Evolutionary conservation across 1,140 invertebrate species (phyloP).

Genomic region (Lepidurus packardi): DNA sequence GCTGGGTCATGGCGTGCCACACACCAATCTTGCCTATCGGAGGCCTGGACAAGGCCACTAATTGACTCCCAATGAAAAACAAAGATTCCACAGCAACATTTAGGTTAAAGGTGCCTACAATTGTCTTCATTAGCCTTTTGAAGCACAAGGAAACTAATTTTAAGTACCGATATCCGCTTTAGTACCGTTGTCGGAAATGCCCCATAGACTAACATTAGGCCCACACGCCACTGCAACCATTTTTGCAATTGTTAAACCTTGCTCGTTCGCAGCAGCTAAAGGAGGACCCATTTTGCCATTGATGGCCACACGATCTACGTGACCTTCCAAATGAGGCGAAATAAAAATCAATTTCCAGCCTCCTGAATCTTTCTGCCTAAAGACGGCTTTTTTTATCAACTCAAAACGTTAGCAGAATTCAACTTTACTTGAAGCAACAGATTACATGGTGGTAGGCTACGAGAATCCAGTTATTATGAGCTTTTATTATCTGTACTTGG

Average conservation of each 20-base stretch:
- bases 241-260: slow-evolving; percentile 41
- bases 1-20: slow-evolving; percentile 97
- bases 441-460: slow-evolving; percentile 94
- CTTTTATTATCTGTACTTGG: slow-evolving; percentile 87
- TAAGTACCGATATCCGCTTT: slow-evolving; percentile 65
- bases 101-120: slow-evolving; percentile 74
- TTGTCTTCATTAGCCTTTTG: slow-evolving; percentile 35
- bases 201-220: slow-evolving; percentile 80
- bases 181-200: slow-evolving; percentile 71
- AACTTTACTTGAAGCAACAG: slow-evolving; percentile 75
- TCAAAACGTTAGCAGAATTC: slow-evolving; percentile 25
- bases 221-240: slow-evolving; percentile 56
- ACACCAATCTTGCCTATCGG: slow-evolving; percentile 94
- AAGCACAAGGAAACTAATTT: background rate
- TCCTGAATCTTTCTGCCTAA: slow-evolving; percentile 84
- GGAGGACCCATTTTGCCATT: slow-evolving; percentile 73
- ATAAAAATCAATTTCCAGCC: slow-evolving; percentile 94
- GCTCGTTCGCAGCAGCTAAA: background rate
- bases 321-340: slow-evolving; percentile 80
- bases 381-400: slow-evolving; percentile 1
- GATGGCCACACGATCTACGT: slow-evolving; percentile 86
- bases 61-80: slow-evolving; percentile 94
- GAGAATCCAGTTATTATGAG: slow-evolving; percentile 96
- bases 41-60: slow-evolving; percentile 75
- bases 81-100: slow-evolving; percentile 89